Percentiles rank a stretch among this genome's conserved stretches.
These are phyloP conservation scores for Tangara arthus DNA, from an alignment of 2,797 vertebrate species.

Conservation along the genomic window DNA sequence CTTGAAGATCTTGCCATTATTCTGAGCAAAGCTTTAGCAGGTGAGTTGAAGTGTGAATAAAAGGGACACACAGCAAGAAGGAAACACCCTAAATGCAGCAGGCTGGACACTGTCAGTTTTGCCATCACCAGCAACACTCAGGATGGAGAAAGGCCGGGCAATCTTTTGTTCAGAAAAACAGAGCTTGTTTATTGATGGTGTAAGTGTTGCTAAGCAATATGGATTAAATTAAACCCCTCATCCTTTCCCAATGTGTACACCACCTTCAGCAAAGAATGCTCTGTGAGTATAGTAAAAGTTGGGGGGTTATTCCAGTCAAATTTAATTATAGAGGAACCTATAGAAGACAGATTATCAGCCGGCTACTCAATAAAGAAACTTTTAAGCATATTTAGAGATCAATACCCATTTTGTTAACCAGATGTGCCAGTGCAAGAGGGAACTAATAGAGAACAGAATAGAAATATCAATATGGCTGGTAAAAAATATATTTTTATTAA, in stretches of 20 bases:
- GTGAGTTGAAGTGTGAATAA: background rate
- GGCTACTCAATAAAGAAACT: background rate
- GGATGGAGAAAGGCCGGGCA: background rate
- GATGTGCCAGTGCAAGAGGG: background rate
- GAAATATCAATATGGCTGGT: background rate
- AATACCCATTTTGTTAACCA: background rate
- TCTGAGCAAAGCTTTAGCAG: background rate
- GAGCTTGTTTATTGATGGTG: background rate
- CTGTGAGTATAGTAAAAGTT: background rate
- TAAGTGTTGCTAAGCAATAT: background rate
- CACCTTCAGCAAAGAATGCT: background rate
- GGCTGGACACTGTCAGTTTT: background rate
- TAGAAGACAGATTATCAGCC: background rate
- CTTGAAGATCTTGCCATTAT: background rate
- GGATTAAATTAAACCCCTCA: background rate
- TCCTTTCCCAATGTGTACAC: background rate
- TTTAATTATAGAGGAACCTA: background rate
- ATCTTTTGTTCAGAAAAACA: background rate
- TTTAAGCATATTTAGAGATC: background rate
- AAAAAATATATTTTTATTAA: background rate
- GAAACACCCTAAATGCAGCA: background rate
- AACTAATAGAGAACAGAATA: background rate
- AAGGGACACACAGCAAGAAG: background rate
- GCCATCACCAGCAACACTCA: background rate
- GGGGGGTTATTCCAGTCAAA: background rate